Evolutionary conservation across 2,113 vertebrate genomes (phyloP).

Genomic region (Aspidoscelis tigris): DNA sequence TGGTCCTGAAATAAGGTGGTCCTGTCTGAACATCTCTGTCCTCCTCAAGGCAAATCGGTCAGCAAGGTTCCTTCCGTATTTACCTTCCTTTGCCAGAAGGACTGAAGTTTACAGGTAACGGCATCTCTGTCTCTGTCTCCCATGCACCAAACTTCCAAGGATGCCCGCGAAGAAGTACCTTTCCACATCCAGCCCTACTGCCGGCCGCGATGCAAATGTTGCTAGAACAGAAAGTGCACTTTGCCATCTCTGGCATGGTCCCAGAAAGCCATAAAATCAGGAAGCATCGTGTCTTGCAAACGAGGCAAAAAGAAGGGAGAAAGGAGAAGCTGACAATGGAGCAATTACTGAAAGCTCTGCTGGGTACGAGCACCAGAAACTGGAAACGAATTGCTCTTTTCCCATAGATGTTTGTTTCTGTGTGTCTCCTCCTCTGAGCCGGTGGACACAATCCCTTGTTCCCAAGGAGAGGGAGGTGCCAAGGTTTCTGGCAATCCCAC

Average conservation of each 20-base stretch:
- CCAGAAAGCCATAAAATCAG: neutral
- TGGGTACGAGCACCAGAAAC: neutral
- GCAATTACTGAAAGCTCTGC: neutral
- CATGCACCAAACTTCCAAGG: no score
- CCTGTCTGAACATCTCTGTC: rapidly evolving
- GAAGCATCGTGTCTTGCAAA: neutral
- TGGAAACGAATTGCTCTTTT: neutral
- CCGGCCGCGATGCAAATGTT: neutral
- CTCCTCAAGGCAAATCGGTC: neutral
- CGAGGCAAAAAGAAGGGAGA: neutral
- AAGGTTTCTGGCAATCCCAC: neutral
- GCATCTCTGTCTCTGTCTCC: no score
- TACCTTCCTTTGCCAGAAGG: neutral
- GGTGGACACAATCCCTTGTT: neutral
- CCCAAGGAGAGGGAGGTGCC: neutral
- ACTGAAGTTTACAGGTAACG: no score
- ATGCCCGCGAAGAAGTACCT: neutral
- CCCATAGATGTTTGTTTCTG: neutral
- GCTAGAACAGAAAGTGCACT: neutral
- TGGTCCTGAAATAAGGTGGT: neutral
- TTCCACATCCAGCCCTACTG: neutral
- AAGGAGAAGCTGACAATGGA: neutral
- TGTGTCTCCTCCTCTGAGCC: neutral
- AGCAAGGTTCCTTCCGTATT: neutral
- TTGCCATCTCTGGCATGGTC: no score